Percentiles rank a stretch among this genome's conserved stretches.
phyloP scores from a whole-genome alignment of 2,113 vertebrate genomes.

The Sorex fumeus region DNA sequence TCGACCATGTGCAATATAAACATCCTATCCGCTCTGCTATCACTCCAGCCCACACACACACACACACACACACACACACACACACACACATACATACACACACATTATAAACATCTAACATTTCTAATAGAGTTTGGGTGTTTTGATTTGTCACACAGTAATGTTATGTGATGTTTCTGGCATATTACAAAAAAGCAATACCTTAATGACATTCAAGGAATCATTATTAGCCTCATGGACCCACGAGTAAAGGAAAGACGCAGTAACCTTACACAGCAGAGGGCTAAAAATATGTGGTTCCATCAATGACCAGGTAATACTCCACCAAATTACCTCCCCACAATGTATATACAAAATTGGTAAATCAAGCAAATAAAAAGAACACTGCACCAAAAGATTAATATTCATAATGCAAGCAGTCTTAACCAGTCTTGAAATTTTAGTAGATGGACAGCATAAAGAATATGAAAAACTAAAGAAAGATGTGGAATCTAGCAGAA shows the following conservation, averaged over 20 bases:
- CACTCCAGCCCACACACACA: too few species aligned
- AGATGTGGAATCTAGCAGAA: not conserved
- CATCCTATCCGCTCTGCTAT: too few species aligned
- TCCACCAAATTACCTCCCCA: accelerated
- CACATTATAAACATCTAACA: not conserved
- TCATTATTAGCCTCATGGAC: not conserved
- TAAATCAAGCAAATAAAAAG: accelerated
- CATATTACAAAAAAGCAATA: too few species aligned
- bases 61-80: too few species aligned
- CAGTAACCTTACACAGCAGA: not conserved
- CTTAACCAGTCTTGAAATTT: slow-evolving; percentile 4
- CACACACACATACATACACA: too few species aligned
- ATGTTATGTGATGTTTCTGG: not conserved
- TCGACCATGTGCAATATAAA: too few species aligned
- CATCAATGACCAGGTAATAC: not conserved
- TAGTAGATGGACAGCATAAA: not conserved
- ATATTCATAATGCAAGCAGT: not conserved
- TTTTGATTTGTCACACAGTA: not conserved
- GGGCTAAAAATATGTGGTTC: not conserved
- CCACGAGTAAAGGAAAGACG: not conserved
- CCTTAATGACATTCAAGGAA: not conserved
- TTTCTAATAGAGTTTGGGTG: not conserved
- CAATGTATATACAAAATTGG: slow-evolving; percentile 3
- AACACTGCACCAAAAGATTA: not conserved
- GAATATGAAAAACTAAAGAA: not conserved